Percentiles rank a stretch among this genome's conserved stretches.
These are phyloP conservation scores for Phaetusa simplex DNA, from an alignment of 2,113 vertebrate genomes.

Conservation along the genomic window DNA sequence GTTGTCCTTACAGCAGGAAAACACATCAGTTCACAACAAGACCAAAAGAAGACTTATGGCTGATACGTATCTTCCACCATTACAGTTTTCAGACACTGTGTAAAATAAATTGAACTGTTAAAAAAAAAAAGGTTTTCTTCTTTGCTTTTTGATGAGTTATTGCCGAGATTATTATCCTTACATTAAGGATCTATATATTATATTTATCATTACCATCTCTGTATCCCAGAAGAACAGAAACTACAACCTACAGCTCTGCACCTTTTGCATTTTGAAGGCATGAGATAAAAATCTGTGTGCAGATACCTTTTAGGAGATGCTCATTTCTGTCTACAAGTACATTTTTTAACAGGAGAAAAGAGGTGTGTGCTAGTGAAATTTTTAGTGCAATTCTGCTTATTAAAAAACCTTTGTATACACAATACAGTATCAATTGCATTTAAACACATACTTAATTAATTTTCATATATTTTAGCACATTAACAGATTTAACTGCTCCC, in stretches of 20 bases:
- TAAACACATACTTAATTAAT: background rate
- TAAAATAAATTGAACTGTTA: background rate
- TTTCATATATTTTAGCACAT: background rate
- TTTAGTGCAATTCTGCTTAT: background rate
- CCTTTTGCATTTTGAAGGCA: background rate
- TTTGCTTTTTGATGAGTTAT: background rate
- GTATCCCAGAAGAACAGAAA: background rate
- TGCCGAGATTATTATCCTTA: background rate
- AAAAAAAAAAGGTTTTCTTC: background rate
- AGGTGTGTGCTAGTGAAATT: background rate
- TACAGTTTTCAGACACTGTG: background rate
- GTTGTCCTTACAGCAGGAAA: background rate
- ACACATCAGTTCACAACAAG: background rate
- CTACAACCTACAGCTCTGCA: background rate
- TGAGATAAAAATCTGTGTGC: background rate
- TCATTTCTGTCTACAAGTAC: background rate
- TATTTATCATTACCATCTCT: background rate
- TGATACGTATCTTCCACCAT: background rate
- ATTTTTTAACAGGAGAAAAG: background rate
- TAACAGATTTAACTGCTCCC: background rate
- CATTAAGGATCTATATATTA: background rate
- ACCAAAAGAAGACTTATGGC: background rate
- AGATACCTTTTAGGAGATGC: background rate
- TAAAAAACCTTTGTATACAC: background rate
- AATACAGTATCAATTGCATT: background rate